Base-by-base conservation (phyloP, 2,888 invertebrate species). In the Antitype chi region DNA sequence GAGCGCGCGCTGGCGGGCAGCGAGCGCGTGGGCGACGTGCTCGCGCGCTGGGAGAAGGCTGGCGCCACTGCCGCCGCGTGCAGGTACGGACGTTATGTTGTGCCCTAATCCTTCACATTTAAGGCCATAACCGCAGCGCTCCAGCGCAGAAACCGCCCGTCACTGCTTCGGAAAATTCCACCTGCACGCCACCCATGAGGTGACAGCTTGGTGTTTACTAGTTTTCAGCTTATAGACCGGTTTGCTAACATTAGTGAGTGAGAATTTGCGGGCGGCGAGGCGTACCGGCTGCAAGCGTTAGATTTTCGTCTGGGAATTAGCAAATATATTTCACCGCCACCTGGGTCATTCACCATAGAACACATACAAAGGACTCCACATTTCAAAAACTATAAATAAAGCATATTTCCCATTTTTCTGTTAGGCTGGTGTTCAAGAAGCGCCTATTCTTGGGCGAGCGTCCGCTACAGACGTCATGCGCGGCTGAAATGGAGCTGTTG, bases 31-130 rank as follows among this genome's bases (percentile, higher is more conserved):
- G 98, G 99, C 0, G 99, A 99, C 94, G 99, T 99, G 38, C 98
- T 99, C 97, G 99, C 99, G 9, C 98, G 99, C 91, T 99, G 99
- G 99, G 99, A 99, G 94, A 97, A 98, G 87, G 98, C 98, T 85
- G 97, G 98, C 78, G 97, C 97, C 70, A 98, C 98, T 0, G 97
- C 98, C 55, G 97, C 98, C 23, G 97, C 97, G 67, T 97, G 97
- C 97, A 94, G 96, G 68, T 68, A 60, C 6, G 23, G 0, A 23
- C 25, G 32, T 15, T 8, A 13, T 28, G 7, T 20, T 25, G 11
- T 43, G 6, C 0, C 5, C n/a, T 8, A 66, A 15, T 15, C 23
- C 28, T 53, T 67, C 23, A 28, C 52, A 67, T 11, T 1, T 47
- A 13, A 47, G 43, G 43, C 13, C 43, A 47, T 47, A 11, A 47